phyloP scores from a whole-genome alignment of 1,140 invertebrate species.

The Ostrea denselamellosa region DNA sequence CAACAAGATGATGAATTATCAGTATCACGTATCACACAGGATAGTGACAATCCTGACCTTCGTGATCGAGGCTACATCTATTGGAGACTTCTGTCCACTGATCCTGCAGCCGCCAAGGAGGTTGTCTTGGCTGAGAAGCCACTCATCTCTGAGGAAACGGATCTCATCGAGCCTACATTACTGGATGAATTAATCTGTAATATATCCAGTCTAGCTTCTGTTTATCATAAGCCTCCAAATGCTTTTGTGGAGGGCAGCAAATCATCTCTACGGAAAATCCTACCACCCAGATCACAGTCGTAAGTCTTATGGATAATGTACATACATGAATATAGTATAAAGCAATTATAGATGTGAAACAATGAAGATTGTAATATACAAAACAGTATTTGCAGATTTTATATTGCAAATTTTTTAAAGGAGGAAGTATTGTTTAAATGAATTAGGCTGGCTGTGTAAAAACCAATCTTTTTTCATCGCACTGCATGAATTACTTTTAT shows the following conservation, averaged over 20 bases:
- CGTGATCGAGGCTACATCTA: constrained; percentile 99
- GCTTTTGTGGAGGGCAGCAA: constrained; percentile 95
- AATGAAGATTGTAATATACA: no score
- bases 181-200: constrained; percentile 99
- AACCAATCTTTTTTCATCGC: no score
- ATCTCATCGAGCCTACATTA: constrained; percentile 97
- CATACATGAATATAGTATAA: background rate
- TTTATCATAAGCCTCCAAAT: constrained; percentile 99
- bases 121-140: constrained; percentile 99
- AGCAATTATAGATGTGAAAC: background rate
- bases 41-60: constrained; percentile 99
- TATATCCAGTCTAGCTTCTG: constrained; percentile 98
- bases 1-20: no score
- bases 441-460: no score
- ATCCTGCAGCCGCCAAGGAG: constrained; percentile 99
- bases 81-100: constrained; percentile 98
- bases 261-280: constrained; percentile 70
- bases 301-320: constrained; percentile 58
- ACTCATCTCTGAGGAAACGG: constrained; percentile 99
- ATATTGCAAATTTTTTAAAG: no score
- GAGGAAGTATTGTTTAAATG: no score
- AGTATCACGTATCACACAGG: constrained; percentile 76
- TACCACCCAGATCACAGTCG: constrained; percentile 74
- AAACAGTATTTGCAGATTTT: no score
- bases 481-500: no score